Evolutionary conservation across 2,113 vertebrate species (phyloP).

Genomic region (Beaufortia kweichowensis): DNA sequence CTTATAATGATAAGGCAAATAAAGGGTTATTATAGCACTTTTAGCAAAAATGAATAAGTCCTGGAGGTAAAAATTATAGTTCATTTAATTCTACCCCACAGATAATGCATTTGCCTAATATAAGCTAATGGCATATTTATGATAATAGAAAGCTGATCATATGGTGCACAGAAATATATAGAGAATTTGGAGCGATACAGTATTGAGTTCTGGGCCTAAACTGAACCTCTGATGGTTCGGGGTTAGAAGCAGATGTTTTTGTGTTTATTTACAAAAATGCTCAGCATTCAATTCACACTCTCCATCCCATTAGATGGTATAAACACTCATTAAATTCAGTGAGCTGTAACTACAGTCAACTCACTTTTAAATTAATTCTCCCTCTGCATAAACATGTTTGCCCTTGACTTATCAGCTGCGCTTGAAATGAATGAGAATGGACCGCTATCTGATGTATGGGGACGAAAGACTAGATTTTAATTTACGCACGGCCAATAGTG

Average conservation of each 20-base stretch:
- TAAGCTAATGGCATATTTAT: conserved; percentile 35
- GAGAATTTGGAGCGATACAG: not conserved
- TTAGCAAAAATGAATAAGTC: conserved; percentile 3
- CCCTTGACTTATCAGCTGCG: conserved; percentile 65
- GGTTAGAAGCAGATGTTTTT: conserved; percentile 23
- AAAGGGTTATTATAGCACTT: conserved; percentile 58
- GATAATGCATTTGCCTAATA: conserved; percentile 27
- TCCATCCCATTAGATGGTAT: conserved; percentile 64
- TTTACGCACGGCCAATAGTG: conserved; percentile 20
- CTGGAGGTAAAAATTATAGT: conserved; percentile 4
- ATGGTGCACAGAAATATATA: not conserved
- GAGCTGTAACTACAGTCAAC: conserved; percentile 65
- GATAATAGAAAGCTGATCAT: conserved; percentile 20
- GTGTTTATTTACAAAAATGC: conserved; percentile 52
- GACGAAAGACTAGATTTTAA: conserved; percentile 26
- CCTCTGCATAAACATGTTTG: conserved; percentile 63
- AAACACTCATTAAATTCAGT: conserved; percentile 73
- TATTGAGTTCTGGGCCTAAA: not conserved
- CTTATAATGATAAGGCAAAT: conserved; percentile 63
- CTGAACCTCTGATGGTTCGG: conserved; percentile 6
- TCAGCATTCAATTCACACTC: conserved; percentile 64
- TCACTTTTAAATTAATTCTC: conserved; percentile 61
- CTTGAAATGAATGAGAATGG: conserved; percentile 61
- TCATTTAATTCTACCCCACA: conserved; percentile 12
- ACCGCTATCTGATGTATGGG: conserved; percentile 53